Conservation (phyloP, 2,888 invertebrate species). For the Dilophus febrilis region DNA sequence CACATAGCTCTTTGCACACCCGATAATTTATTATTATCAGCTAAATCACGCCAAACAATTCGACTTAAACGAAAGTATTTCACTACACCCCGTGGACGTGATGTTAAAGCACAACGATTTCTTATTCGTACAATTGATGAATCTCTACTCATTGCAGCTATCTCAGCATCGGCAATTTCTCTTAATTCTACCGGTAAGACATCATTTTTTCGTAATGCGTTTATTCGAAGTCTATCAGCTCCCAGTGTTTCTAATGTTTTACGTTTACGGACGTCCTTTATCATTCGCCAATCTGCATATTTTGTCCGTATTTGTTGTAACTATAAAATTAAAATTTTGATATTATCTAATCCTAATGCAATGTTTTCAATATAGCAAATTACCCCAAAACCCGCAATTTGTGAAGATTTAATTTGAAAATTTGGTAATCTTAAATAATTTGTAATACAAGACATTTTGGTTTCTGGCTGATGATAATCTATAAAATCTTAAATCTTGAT, state of each 20-base stretch:
- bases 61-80: conserved; percentile 54
- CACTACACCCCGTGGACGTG: conserved; percentile 66
- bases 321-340: conserved; percentile 26
- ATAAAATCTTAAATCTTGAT: too few relatives aligned
- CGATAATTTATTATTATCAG: conserved; percentile 20
- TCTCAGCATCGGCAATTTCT: conserved; percentile 60
- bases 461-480: too few relatives aligned
- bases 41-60: background rate
- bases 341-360: background rate
- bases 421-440: background rate
- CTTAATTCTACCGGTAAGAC: conserved; percentile 67
- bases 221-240: conserved; percentile 58
- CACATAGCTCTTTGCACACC: conserved; percentile 93
- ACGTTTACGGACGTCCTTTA: conserved; percentile 70
- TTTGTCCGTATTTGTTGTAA: conserved; percentile 54
- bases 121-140: conserved; percentile 46
- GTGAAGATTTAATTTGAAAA: background rate
- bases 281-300: conserved; percentile 73
- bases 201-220: conserved; percentile 68
- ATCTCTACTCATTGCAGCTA: conserved; percentile 60
- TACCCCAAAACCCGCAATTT: background rate
- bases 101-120: conserved; percentile 76
- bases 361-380: background rate
- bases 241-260: conserved; percentile 56
- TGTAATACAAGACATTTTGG: too few relatives aligned